phyloP scores from a whole-genome alignment of 2,888 invertebrate species.

The Myopa testacea region DNA sequence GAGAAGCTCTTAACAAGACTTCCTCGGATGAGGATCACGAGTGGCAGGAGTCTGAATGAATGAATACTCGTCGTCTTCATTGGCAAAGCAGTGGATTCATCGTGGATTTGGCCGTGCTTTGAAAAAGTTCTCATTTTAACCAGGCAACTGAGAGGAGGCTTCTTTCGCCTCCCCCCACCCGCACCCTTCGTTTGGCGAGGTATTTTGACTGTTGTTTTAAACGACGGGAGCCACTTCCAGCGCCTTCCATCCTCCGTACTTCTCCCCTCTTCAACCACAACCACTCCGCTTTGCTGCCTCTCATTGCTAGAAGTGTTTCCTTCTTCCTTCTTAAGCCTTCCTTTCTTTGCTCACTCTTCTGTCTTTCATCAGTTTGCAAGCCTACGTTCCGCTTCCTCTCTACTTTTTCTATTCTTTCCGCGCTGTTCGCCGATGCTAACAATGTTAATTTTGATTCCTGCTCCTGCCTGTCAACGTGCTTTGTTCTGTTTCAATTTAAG shows the following conservation, averaged over 20 bases:
- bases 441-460: constrained; percentile 36
- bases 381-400: background rate
- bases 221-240: background rate
- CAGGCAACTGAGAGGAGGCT: too few relatives aligned
- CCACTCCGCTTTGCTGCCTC: background rate
- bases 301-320: background rate
- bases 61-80: constrained; percentile 1
- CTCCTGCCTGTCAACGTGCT: constrained; percentile 33
- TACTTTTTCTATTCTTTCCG: background rate
- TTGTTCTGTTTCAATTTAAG: constrained; percentile 30
- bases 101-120: background rate
- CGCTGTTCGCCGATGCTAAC: constrained; percentile 17
- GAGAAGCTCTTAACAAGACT: background rate
- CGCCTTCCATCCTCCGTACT: background rate
- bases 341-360: background rate
- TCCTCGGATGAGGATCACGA: background rate
- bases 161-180: background rate
- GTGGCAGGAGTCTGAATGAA: background rate
- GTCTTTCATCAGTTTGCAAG: background rate
- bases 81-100: constrained; percentile 1
- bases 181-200: background rate
- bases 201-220: constrained; percentile 19
- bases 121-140: background rate
- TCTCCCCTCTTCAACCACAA: background rate
- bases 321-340: background rate